These are phyloP conservation scores for Ornithorhynchus anatinus DNA, from an alignment of 2,113 vertebrate genomes.

Conservation along the genomic window DNA sequence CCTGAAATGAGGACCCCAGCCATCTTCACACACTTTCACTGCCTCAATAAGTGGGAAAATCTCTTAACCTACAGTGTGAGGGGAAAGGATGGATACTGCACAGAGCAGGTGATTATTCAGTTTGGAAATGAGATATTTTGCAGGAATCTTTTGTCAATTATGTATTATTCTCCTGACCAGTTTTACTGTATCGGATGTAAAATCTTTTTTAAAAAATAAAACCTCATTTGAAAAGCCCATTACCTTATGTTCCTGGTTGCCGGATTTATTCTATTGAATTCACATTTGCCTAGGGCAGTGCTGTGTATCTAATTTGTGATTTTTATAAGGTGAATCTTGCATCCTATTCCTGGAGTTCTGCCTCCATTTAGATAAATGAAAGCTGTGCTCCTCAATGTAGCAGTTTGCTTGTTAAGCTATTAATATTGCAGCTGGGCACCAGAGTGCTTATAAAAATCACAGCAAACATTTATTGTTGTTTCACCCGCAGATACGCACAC, in stretches of 20 bases:
- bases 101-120: not conserved
- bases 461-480: constrained; percentile 43
- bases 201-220: constrained; percentile 49
- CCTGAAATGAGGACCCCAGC: too few species aligned
- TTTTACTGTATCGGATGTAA: constrained; percentile 49
- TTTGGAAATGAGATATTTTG: constrained; percentile 9
- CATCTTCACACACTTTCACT: too few species aligned
- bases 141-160: constrained; percentile 33
- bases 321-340: constrained; percentile 51
- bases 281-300: constrained; percentile 56
- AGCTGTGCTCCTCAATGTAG: constrained; percentile 51
- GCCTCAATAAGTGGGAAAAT: too few species aligned
- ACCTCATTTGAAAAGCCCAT: constrained; percentile 52
- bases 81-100: too few species aligned
- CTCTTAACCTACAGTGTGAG: too few species aligned
- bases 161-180: constrained; percentile 44
- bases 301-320: constrained; percentile 49
- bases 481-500: constrained; percentile 35
- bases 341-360: constrained; percentile 47
- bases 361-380: constrained; percentile 55
- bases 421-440: constrained; percentile 47
- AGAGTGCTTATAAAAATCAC: constrained; percentile 38
- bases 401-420: constrained; percentile 38
- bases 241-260: constrained; percentile 45
- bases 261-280: constrained; percentile 58